Evolutionary conservation across 2,113 vertebrate genomes (phyloP).

Genomic region (Rhabdornis inornatus): DNA sequence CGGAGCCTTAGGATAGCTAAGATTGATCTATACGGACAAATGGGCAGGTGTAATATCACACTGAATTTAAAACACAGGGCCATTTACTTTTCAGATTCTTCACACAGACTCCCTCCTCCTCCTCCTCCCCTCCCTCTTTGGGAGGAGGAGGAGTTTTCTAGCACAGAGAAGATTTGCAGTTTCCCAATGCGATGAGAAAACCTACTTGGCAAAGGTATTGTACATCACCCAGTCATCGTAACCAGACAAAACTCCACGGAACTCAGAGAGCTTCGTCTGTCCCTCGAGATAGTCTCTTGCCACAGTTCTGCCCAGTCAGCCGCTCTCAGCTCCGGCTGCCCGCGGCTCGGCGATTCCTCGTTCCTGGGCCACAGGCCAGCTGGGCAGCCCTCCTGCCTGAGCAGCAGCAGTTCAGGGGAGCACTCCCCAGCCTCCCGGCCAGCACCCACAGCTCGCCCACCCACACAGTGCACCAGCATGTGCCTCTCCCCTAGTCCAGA

Average conservation of each 20-base stretch:
- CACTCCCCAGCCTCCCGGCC: neutral
- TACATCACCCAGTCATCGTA: neutral
- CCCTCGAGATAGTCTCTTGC: neutral
- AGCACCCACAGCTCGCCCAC: neutral
- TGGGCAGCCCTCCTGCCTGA: slow-evolving; percentile 42
- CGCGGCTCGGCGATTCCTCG: neutral
- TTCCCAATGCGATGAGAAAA: slow-evolving; percentile 40
- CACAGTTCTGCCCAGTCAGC: slow-evolving; percentile 24
- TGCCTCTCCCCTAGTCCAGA: slow-evolving; percentile 77
- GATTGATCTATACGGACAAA: slow-evolving; percentile 5
- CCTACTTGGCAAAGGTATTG: neutral
- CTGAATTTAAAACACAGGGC: slow-evolving; percentile 39
- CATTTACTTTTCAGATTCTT: slow-evolving; percentile 51
- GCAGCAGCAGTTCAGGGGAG: slow-evolving; percentile 66
- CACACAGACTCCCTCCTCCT: slow-evolving; percentile 17
- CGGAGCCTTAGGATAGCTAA: neutral
- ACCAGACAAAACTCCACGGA: neutral
- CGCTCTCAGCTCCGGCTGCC: neutral
- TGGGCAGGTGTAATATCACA: slow-evolving; percentile 27
- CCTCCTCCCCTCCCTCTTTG: neutral
- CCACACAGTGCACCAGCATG: neutral
- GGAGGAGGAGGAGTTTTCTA: neutral
- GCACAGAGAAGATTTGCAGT: slow-evolving; percentile 13
- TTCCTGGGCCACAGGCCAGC: neutral
- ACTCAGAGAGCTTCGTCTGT: neutral